Base-by-base conservation (phyloP, 2,888 invertebrate genomes). In the Lasioglossum calceatum region DNA sequence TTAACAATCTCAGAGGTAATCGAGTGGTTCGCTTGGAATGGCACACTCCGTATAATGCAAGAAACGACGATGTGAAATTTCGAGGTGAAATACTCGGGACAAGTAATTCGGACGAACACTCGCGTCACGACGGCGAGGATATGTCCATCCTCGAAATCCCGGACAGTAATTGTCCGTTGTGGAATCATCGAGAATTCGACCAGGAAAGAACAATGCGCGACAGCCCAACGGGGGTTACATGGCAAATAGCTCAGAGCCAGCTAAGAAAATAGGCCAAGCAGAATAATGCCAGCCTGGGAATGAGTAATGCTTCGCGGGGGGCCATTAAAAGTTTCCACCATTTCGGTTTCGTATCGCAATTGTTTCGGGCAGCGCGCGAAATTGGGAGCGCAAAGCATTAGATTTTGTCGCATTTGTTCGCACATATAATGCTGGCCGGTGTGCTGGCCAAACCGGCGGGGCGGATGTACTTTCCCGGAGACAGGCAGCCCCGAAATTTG, bases 381-480 rank as follows among this genome's bases (percentile, higher is more conserved):
- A 86, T 73, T 90, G 87, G 82, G 88, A 47, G 76, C 54, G 84
- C 89, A 89, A 89, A 85, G 91, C 90, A 89, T 79, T 73, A 86
- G 86, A 90, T 91, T 90, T 90, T 90, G 92, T 92, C 85, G 83
- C 84, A 67, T 81, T 83, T 79, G 61, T 80, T 81, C 77, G 83
- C 82, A 76, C 79, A 47, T 85, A 87, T 86, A 85, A 85, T 82
- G 83, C 78, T 71, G 77, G 85, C 76, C 77, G 81, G 81, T 58
- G 64, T 64, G 8, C 77, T 71, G 78, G 36, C 67, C 61, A 80
- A 84, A 84, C 87, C 79, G 77, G 77, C 79, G 72, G 54, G 73
- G 81, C 82, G 87, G 39, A 70, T 39, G 70, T 42, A 71, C 90
- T 83, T 90, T 84, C 84, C 79, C 70, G 88, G 54, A 82, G 71